Evolutionary conservation across 2,797 vertebrate genomes (phyloP).

Genomic region (Hylomyscus alleni): DNA sequence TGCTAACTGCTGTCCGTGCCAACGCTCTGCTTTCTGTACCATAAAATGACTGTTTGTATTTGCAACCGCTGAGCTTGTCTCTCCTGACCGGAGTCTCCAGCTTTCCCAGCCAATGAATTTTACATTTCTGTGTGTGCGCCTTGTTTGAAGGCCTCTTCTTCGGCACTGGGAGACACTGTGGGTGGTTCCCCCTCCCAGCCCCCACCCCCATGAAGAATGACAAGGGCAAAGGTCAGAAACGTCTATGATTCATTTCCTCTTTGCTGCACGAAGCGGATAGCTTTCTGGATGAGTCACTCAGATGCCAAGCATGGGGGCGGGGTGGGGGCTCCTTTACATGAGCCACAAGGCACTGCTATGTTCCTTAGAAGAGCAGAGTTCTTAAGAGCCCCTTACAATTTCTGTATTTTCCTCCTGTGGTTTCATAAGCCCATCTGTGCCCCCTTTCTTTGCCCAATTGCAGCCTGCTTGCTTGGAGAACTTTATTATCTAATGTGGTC

Average conservation of each 20-base stretch:
- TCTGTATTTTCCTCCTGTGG: conserved; percentile 29
- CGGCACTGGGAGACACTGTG: conserved; percentile 84
- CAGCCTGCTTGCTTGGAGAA: not conserved
- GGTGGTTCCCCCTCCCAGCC: conserved; percentile 79
- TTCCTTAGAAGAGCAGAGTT: conserved; percentile 35
- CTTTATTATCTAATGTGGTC: not conserved
- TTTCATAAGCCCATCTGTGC: conserved; percentile 24
- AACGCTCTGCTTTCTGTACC: conserved; percentile 34
- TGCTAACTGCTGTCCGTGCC: not conserved
- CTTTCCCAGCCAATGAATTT: conserved; percentile 6
- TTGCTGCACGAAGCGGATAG: conserved; percentile 83
- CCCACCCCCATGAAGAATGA: conserved; percentile 79
- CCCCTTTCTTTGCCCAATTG: not conserved
- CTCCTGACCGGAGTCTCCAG: conserved; percentile 16
- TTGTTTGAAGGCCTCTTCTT: conserved; percentile 82
- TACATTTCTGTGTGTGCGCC: conserved; percentile 77
- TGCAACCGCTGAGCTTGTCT: not conserved
- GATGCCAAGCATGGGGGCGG: conserved; percentile 77
- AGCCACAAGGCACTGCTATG: conserved; percentile 70
- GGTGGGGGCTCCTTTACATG: conserved; percentile 63
- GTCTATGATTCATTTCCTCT: conserved; percentile 90
- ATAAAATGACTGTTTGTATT: conserved; percentile 50
- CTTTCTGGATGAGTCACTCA: conserved; percentile 88
- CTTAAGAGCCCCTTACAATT: conserved; percentile 39
- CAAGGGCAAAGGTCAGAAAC: conserved; percentile 89